Percentiles rank a stretch among this genome's conserved stretches.
Evolutionary conservation across 2,888 invertebrate genomes (phyloP).

Genomic region (Ephialtes manifestator): DNA sequence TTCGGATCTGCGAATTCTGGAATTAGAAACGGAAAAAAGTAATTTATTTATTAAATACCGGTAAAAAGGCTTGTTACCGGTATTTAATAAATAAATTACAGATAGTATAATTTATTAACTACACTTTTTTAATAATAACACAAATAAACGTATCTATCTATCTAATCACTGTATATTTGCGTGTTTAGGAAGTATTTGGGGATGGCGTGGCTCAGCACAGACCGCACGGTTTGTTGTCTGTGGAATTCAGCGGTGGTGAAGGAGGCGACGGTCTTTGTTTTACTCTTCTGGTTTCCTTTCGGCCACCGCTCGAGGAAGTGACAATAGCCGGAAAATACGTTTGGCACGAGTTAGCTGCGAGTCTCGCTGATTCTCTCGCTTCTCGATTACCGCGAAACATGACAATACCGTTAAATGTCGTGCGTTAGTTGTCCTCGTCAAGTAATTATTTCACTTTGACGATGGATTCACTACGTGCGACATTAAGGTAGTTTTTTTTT

Average conservation of each 20-base stretch:
- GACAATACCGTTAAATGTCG: conserved; percentile 93
- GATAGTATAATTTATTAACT: too few relatives aligned
- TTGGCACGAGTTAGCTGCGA: conserved; percentile 93
- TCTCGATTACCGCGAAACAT: conserved; percentile 92
- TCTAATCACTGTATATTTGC: neutral
- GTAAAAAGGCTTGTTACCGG: too few relatives aligned
- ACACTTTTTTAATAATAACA: too few relatives aligned
- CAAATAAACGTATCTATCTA: too few relatives aligned
- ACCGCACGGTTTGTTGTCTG: conserved; percentile 92
- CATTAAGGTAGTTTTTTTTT: neutral
- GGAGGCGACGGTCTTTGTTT: conserved; percentile 93
- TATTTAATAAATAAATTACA: too few relatives aligned
- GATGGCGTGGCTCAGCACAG: conserved; percentile 94
- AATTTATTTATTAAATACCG: too few relatives aligned
- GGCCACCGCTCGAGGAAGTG: conserved; percentile 94
- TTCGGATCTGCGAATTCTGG: too few relatives aligned
- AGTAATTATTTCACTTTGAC: neutral
- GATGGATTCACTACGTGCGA: neutral
- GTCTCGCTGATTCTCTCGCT: conserved; percentile 90
- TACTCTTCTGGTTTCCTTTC: conserved; percentile 93
- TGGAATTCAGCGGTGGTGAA: conserved; percentile 89
- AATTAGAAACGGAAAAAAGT: too few relatives aligned
- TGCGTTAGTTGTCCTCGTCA: conserved; percentile 88
- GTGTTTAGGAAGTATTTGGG: conserved; percentile 92
- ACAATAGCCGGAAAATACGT: conserved; percentile 95